These are phyloP conservation scores for Panurus biarmicus DNA, from an alignment of 2,113 vertebrate species.

Conservation along the genomic window DNA sequence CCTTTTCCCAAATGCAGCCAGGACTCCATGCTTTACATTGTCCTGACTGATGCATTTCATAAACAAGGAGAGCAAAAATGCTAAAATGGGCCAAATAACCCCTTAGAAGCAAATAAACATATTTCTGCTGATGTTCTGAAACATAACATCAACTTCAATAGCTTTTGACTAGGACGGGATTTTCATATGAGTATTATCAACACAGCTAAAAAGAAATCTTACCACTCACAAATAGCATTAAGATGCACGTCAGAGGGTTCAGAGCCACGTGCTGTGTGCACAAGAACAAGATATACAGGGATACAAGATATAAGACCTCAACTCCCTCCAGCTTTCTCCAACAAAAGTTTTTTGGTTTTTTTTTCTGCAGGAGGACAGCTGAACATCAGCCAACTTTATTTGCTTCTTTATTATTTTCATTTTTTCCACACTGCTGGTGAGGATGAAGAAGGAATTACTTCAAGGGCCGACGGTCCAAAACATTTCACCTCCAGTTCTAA, in stretches of 20 bases:
- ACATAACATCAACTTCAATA: neutral
- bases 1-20: neutral
- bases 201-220: constrained; percentile 8
- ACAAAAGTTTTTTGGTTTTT: neutral
- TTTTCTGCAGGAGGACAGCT: neutral
- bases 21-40: neutral
- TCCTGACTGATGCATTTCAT: neutral
- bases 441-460: neutral
- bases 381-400: neutral
- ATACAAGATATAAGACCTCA: neutral
- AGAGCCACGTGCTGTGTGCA: neutral
- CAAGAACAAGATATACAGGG: neutral
- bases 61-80: neutral
- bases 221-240: neutral
- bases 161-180: neutral
- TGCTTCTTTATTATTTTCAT: neutral
- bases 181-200: neutral
- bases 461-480: neutral
- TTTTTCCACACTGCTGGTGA: neutral
- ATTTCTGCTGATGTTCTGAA: neutral
- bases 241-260: neutral
- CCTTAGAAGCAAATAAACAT: neutral
- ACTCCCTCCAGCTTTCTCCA: neutral
- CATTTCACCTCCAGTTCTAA: neutral
- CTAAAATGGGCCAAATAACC: neutral